Base-by-base conservation (phyloP, 2,888 invertebrate genomes). In the Drosophila formosana region DNA sequence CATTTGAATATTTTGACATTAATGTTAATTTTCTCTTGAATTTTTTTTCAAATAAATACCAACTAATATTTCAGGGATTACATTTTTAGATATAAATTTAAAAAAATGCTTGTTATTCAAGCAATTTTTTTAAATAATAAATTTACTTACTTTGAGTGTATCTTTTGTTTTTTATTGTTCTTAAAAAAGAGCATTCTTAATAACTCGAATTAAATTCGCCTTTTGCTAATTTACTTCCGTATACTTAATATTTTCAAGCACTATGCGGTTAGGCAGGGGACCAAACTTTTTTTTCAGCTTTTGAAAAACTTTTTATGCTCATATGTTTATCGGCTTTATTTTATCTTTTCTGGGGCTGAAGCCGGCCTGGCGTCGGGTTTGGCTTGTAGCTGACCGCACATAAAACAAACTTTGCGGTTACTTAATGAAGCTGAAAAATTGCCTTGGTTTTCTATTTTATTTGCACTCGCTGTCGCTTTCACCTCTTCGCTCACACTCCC, bases 341-440 rank as follows among this genome's bases (percentile, higher is more conserved):
- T 66, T 55, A 65, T 66, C 62, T 75, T 13, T 55, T 46, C 23
- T 50, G 55, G 11, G 25, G 39, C 28, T 37, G n/a, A n/a, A n/a
- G 25, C n/a, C 30, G 37, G 13, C 18, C n/a, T 25, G 37, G 13
- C 7, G 39, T 18, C 41, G 63, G 43, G 30, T 53, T 53, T 78
- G 62, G 66, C 65, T 76, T 75, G 67, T 66, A 63, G 65, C 74
- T 74, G 64, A 74, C 85, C 80, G 72, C 82, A 78, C 75, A 82
- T 82, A 80, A 82, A 82, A 85, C 74, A 84, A 87, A 84, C 84
- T 85, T 82, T 87, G 88, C 73, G 88, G 85, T 78, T 84, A 75
- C 80, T 84, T 87, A 84, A 85, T 85, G 82, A 82, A 87, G 78
- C 88, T 84, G 85, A 84, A 85, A 85, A 85, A 82, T 81, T 86